Base-by-base conservation (phyloP, 2,888 invertebrate species). In the Lepidocyrtoides sp. region DNA sequence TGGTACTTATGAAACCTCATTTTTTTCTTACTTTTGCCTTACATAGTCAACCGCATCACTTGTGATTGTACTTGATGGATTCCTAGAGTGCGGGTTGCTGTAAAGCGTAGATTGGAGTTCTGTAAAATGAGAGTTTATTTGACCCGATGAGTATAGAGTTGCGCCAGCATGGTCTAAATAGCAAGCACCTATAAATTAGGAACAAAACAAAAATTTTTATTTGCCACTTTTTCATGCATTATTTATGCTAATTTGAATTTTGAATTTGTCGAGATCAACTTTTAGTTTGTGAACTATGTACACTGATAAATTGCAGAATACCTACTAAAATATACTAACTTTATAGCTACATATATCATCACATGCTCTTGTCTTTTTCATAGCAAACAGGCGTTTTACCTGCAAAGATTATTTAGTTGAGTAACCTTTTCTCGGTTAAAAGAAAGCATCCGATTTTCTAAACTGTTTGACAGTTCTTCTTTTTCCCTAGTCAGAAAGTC, bases 121-220 rank as follows among this genome's bases (percentile, higher is more conserved):
- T 77, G 96, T 95, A 87, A 96, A 96, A 14, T 97, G 95, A 54
- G 96, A 95, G 91, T 96, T 95, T 32, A 99, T 96, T 95, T 98
- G 97, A 93, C 96, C 96, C 95, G 97, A 96, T 4, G 98, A 97
- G 95, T 98, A 98, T 79, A 98, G 95, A 7, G 98, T 97, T 12
- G 98, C 96, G 8, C 98, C 99, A 54, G 98, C 97, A 96, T 98
- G 98, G 95, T 99, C 99, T 94, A 99, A 96, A 95, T 98, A 99
- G 94, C 92, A 93, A 4, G 92, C 23, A 48, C 69, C 93, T 92
- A 7, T 36, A 36, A 36, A 36, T 4, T 36, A 7, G 36, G 7
- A 36, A 36, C n/a, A n/a, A n/a, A n/a, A n/a, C n/a, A 36, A 36
- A 36, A 36, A 36, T 36, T 36, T 36, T 2, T 36, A 36, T 36